Conservation (phyloP, 2,797 vertebrate species). For the Arnoldichthys spilopterus region DNA sequence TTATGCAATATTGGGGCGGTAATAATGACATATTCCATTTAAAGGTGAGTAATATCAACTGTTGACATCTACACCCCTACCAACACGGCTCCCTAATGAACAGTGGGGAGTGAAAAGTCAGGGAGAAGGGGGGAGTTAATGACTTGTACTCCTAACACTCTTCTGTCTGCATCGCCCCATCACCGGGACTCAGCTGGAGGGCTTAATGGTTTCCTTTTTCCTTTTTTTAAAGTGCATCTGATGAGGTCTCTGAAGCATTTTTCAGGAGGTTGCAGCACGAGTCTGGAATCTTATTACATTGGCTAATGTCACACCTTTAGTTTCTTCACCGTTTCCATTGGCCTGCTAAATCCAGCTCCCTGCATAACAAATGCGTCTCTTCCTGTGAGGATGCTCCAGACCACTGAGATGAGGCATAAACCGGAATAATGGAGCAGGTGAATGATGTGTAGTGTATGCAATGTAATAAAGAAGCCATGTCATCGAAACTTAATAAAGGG, state of each 20-base stretch:
- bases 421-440: not conserved
- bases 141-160: conserved; percentile 19
- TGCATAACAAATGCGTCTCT: conserved; percentile 22
- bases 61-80: not conserved
- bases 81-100: not conserved
- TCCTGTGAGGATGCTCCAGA: no score
- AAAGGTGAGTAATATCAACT: not conserved
- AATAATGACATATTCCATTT: not conserved
- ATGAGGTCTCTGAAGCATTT: not conserved
- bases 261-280: not conserved
- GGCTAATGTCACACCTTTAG: conserved; percentile 38
- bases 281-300: conserved; percentile 34
- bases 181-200: not conserved
- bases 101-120: not conserved
- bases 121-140: not conserved
- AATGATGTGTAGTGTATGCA: not conserved
- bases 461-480: not conserved
- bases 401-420: not conserved
- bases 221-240: not conserved
- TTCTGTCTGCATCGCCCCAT: not conserved
- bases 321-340: conserved; percentile 11
- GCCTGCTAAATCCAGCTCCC: conserved; percentile 17
- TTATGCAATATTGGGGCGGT: not conserved
- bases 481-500: not conserved
- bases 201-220: not conserved